These are phyloP conservation scores for Zophobas morio DNA, from an alignment of 1,140 invertebrate species.

Conservation along the genomic window DNA sequence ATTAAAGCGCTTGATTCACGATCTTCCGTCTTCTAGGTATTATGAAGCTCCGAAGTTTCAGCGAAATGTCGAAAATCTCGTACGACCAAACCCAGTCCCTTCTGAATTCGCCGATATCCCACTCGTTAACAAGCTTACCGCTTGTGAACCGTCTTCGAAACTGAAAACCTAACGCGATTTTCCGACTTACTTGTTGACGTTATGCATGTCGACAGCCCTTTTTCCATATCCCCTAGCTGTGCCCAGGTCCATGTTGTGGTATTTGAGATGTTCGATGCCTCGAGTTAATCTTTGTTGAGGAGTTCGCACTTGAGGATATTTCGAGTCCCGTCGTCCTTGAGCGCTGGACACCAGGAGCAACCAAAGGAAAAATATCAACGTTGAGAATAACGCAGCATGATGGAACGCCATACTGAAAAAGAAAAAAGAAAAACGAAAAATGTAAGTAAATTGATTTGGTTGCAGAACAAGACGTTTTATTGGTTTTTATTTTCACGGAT, in stretches of 20 bases:
- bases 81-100: neutral
- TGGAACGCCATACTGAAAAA: constrained; percentile 41
- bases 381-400: constrained; percentile 39
- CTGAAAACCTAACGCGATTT: constrained; percentile 19
- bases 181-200: constrained; percentile 41
- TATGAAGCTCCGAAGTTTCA: no score
- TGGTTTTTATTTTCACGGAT: no score
- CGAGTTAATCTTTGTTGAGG: constrained; percentile 33
- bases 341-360: constrained; percentile 26
- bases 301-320: constrained; percentile 28
- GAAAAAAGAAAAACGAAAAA: neutral
- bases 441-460: neutral
- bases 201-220: constrained; percentile 26
- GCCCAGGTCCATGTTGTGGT: constrained; percentile 40
- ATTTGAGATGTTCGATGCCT: constrained; percentile 28
- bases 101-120: constrained; percentile 5
- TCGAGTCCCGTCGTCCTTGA: constrained; percentile 22
- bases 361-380: constrained; percentile 18
- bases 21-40: no score
- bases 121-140: constrained; percentile 2
- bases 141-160: constrained; percentile 3
- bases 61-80: neutral
- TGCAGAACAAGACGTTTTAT: neutral
- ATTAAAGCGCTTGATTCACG: no score
- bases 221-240: constrained; percentile 40